These are phyloP conservation scores for Pentamera pediparva DNA, from an alignment of 53 echinoderm and acorn worm species.

Conservation along the genomic window DNA sequence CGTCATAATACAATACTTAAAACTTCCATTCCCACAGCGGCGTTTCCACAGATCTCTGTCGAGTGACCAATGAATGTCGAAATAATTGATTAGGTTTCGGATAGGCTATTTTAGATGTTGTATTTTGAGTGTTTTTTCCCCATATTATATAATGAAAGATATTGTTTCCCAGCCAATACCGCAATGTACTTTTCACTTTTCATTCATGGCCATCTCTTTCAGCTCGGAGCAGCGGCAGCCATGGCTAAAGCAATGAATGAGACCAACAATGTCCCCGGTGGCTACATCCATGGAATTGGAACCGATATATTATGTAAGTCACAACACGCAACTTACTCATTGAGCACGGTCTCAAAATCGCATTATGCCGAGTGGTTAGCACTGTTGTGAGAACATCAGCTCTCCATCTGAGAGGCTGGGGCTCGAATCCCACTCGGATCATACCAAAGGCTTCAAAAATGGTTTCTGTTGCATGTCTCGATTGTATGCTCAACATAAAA, in stretches of 20 bases:
- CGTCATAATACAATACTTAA: neutral
- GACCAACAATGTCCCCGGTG: slow-evolving; percentile 46
- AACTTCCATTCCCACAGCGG: neutral
- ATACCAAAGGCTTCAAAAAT: no score
- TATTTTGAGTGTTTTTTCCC: no score
- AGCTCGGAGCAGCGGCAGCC: slow-evolving; percentile 15
- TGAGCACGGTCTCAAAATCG: no score
- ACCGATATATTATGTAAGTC: slow-evolving; percentile 20
- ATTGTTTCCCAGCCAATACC: neutral
- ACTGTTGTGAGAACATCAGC: no score
- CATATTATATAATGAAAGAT: neutral
- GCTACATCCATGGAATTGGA: slow-evolving; percentile 24
- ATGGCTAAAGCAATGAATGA: slow-evolving; percentile 61
- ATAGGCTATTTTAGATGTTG: no score
- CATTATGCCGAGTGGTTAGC: no score
- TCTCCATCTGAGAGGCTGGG: no score
- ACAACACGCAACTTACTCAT: no score
- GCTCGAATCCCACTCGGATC: no score
- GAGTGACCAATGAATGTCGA: neutral
- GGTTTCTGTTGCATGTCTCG: no score
- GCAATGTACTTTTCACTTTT: neutral
- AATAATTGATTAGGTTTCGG: neutral
- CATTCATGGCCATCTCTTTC: no score
- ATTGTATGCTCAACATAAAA: no score
- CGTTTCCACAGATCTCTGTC: neutral